Evolutionary conservation across 2,888 invertebrate genomes (phyloP), one percentile per base, ranked within the genome.

Genomic region (Philonicus albiceps): DNA sequence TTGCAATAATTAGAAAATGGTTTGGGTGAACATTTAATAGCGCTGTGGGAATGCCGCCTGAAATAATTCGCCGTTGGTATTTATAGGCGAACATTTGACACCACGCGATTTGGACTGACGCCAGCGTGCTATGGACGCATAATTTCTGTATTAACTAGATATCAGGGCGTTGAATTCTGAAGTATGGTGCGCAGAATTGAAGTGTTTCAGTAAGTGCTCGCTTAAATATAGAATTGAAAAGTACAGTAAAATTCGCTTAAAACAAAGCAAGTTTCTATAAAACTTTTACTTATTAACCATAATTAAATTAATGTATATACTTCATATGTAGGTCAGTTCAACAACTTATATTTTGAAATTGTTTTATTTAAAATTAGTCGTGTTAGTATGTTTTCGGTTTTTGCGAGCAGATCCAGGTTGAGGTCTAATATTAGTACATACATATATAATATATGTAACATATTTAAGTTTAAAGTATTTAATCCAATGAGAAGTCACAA

Each of bases 41-140:
- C 80, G 53, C 30, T 80, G 49, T 80, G 80, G 49, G 80, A 80
- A 80, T 53, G 53, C 30, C 55, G 81, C 22, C 31, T 81, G 64
- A 81, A 81, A 81, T 81, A 81, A 81, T 64, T 64, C 64, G 64
- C 34, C 31, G 49, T 27, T 34, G 64, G 34, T 81, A 81, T 81
- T 81, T 81, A 81, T 81, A 81, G 81, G 53, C 49, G 81, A 55
- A 81, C 81, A 55, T 81, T 81, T 81, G 81, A 81, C 64, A 81
- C 81, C 81, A 13, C 34, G 55, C 49, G 81, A 81, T 81, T 81
- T 81, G 81, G 81, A 22, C 27, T 19, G 34, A 11, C 55, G 81
- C 81, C 81, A 81, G 37, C 31, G 31, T 55, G 49, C 49, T 78
- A 30, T 64, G 81, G 34, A 81, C 81, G 81, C 30, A 55, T 81